phyloP scores from a whole-genome alignment of 2,888 invertebrate species.

The Parnassius apollo region DNA sequence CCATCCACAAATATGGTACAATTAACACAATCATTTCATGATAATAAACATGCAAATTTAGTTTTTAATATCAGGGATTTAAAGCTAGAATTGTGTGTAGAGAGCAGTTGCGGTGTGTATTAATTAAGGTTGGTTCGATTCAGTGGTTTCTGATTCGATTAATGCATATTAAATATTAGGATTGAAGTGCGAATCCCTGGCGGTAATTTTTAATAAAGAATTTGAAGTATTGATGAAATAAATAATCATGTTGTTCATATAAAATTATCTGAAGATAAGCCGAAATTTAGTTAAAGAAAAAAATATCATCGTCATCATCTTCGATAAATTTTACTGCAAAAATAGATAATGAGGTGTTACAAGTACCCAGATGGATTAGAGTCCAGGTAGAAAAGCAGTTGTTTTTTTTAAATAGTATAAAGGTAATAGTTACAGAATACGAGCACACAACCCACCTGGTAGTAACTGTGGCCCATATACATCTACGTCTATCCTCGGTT shows the following conservation, averaged over 20 bases:
- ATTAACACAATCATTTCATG: constrained; percentile 3
- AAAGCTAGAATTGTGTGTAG: constrained; percentile 13
- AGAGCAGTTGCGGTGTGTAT: constrained; percentile 14
- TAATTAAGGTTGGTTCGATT: constrained; percentile 29
- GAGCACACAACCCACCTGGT: no score
- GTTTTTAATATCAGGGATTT: neutral
- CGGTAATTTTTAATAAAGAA: neutral
- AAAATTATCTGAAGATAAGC: neutral
- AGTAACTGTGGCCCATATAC: no score
- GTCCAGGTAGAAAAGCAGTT: no score
- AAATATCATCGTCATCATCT: no score
- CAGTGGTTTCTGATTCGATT: constrained; percentile 28
- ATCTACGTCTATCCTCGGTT: no score
- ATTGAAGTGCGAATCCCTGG: constrained; percentile 3
- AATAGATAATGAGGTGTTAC: no score
- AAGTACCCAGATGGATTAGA: no score
- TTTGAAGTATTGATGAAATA: neutral
- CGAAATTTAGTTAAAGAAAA: no score
- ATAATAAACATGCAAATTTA: constrained; percentile 2
- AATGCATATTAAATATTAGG: constrained; percentile 26
- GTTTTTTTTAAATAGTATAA: no score
- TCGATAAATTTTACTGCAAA: no score
- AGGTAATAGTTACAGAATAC: no score
- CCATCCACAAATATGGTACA: constrained; percentile 11
- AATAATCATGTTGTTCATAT: neutral